These are phyloP conservation scores for Brachyalestes nurse DNA, from an alignment of 2,797 vertebrate species.

Conservation along the genomic window DNA sequence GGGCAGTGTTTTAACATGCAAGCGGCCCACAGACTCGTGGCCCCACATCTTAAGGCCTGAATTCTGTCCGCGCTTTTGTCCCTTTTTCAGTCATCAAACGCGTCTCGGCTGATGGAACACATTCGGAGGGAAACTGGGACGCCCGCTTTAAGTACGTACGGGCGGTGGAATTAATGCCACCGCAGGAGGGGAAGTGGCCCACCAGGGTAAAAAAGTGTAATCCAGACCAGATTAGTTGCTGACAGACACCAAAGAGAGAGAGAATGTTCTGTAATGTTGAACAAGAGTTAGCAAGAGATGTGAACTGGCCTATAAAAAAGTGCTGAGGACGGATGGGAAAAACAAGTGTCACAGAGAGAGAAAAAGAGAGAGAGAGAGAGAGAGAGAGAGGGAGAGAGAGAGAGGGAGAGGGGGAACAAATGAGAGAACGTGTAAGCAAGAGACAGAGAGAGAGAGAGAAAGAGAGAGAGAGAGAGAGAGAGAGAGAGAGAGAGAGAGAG, in stretches of 20 bases:
- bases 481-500: slow-evolving; percentile 51
- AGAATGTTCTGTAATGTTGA: slow-evolving; percentile 74
- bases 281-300: slow-evolving; percentile 68
- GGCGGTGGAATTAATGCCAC: not conserved
- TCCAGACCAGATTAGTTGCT: slow-evolving; percentile 65
- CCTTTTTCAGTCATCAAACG: not conserved
- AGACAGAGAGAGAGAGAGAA: no score
- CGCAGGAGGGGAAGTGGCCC: slow-evolving; percentile 21
- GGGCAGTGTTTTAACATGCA: no score
- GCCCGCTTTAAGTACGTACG: not conserved
- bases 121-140: not conserved
- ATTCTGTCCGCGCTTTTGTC: not conserved
- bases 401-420: no score
- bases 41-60: not conserved
- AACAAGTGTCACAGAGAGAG: slow-evolving; percentile 53
- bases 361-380: slow-evolving; percentile 53
- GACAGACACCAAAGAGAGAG: slow-evolving; percentile 74
- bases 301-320: slow-evolving; percentile 72
- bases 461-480: slow-evolving; percentile 45
- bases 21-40: no score
- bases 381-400: slow-evolving; percentile 43
- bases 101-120: not conserved
- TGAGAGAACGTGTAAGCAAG: no score
- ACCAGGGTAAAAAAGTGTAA: slow-evolving; percentile 1
- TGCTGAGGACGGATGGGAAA: slow-evolving; percentile 69